Evolutionary conservation across 1,140 invertebrate genomes (phyloP), one percentile per base, ranked within the genome.

Genomic region (Hylyphantes graminicola): DNA sequence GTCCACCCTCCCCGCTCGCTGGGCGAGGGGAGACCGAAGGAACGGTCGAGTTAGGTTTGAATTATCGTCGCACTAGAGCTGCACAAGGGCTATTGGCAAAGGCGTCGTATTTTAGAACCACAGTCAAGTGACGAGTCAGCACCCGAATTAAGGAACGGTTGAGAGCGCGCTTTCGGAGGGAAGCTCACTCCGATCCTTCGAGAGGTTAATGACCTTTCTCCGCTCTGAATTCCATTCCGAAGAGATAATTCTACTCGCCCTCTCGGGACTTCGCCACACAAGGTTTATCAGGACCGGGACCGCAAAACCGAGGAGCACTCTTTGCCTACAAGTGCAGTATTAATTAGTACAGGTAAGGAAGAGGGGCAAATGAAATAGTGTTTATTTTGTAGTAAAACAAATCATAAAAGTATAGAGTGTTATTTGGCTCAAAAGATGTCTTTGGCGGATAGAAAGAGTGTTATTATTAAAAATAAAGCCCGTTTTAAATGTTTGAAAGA

Each of bases 401-500:
- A 67, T 9, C 35, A 12, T 6, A 6, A 13, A 2, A 50, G 64
- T 15, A 35, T 3, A 35, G 7, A 35, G 5, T 11, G 64, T 67
- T 15, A 51, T 51, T 53, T 70, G 13, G 48, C 15, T 70, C 4
- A 68, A 50, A 70, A 70, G n/a, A 53, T 17, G 48, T 70, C 15
- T 50, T 70, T 9, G n/a, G 17, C 51, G 51, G 15, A 70, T 17
- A 53, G 53, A 8, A 70, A 70, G 8, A 2, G 53, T 51, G 0
- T 53, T 51, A 17, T 53, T 67, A 35, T 35, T 48, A 51, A 70
- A n/a, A 70, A 53, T 7, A 15, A 7, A 50, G 19, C 53, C 51
- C 51, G 67, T 53, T 70, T 70, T 9, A 53, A 70, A 53, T 70
- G 48, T 70, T 8, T 70, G 12, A 70, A 53, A 11, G 17, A 35